A percentile compares a stretch with the other conserved stretches of the same genome.
These are phyloP conservation scores for Mormyrops attenuatus DNA, from an alignment of 2,797 vertebrate species.

Conservation along the genomic window DNA sequence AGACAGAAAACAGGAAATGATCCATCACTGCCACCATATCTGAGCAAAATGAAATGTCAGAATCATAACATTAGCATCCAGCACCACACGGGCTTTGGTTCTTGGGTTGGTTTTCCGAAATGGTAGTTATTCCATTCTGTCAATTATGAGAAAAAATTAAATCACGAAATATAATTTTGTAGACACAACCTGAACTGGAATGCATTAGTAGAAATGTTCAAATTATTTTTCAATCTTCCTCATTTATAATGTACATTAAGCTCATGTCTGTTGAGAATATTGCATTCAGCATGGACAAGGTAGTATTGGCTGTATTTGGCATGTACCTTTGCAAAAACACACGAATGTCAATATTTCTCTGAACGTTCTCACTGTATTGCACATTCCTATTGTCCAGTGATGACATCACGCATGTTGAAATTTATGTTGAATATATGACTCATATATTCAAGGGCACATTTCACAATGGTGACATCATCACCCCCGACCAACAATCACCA, in stretches of 20 bases:
- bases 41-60: background rate
- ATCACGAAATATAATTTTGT: background rate
- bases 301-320: background rate
- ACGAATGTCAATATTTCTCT: background rate
- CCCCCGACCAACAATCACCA: background rate
- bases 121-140: background rate
- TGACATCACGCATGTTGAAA: background rate
- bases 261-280: background rate
- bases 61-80: background rate
- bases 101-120: background rate
- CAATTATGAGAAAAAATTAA: background rate
- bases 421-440: background rate
- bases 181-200: background rate
- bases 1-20: background rate
- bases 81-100: background rate
- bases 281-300: background rate
- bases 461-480: background rate
- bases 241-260: background rate
- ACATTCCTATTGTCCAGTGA: background rate
- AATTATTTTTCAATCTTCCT: background rate
- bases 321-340: background rate
- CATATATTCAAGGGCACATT: background rate
- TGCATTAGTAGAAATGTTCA: background rate
- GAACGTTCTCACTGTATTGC: background rate
- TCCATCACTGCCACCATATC: constrained; percentile 1